phyloP scores from a whole-genome alignment of 2,113 vertebrate genomes.

The Lamprotornis superbus region DNA sequence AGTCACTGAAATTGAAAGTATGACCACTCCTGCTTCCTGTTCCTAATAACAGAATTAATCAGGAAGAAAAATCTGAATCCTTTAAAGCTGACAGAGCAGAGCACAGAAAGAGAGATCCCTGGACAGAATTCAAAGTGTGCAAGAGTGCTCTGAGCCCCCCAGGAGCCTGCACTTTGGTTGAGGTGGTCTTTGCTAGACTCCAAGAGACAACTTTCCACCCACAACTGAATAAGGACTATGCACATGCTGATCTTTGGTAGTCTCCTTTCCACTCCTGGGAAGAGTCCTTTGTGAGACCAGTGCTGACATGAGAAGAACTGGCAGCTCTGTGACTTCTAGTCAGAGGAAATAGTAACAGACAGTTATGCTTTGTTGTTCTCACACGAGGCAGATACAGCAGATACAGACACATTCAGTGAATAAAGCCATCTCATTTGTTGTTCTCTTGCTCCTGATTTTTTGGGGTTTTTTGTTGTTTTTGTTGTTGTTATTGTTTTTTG shows the following conservation, averaged over 20 bases:
- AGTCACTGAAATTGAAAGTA: constrained; percentile 29
- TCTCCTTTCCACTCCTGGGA: not conserved
- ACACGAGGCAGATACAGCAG: not conserved
- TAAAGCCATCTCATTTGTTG: not conserved
- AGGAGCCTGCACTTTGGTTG: not conserved
- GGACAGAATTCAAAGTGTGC: not conserved
- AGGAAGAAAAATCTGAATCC: not conserved
- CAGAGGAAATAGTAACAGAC: not conserved
- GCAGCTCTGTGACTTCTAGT: not conserved
- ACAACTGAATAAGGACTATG: not conserved
- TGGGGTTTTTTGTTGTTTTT: not conserved
- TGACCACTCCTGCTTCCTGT: not conserved
- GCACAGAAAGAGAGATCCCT: not conserved
- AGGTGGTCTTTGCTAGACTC: not conserved
- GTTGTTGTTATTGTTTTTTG: too few relatives aligned
- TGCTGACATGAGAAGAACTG: not conserved
- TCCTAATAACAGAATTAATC: not conserved
- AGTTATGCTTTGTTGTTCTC: not conserved
- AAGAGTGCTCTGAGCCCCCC: not conserved
- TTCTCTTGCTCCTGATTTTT: not conserved
- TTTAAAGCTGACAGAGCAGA: not conserved
- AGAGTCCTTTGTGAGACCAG: not conserved
- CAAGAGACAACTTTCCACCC: not conserved
- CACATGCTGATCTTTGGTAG: not conserved
- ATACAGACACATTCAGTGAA: not conserved